phyloP scores from a whole-genome alignment of 2,888 invertebrate genomes.

The Drosophila stalkeri region DNA sequence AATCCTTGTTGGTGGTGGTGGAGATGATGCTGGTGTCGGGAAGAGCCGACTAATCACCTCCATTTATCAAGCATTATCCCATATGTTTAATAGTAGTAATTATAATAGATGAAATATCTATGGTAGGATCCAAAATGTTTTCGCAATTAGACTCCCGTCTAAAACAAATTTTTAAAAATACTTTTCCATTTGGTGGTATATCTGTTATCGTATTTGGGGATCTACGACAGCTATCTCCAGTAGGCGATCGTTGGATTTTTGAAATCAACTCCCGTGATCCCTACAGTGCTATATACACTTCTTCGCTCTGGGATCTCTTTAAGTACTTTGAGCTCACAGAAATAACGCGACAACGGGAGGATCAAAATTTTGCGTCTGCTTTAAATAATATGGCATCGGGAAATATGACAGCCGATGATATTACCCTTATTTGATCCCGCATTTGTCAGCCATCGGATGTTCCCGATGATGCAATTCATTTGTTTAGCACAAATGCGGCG shows the following conservation, averaged over 20 bases:
- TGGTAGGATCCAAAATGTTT: neutral
- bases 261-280: neutral
- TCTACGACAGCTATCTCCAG: neutral
- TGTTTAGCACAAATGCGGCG: neutral
- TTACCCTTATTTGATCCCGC: neutral
- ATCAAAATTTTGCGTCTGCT: neutral
- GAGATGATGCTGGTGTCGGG: too few relatives aligned
- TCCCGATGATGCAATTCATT: neutral
- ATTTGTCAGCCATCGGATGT: neutral
- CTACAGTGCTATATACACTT: neutral
- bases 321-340: neutral
- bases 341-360: constrained; percentile 1
- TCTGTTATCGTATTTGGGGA: constrained; percentile 1
- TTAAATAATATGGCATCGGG: neutral
- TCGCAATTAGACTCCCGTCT: too few relatives aligned
- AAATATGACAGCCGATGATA: neutral
- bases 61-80: neutral
- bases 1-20: neutral
- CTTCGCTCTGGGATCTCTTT: neutral
- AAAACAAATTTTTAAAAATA: neutral
- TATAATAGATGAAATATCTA: neutral
- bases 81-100: neutral
- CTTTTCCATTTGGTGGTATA: neutral
- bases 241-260: neutral
- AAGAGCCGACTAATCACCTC: neutral